Conservation (phyloP, 2,113 vertebrate species). For the Gymnobelideus leadbeateri region DNA sequence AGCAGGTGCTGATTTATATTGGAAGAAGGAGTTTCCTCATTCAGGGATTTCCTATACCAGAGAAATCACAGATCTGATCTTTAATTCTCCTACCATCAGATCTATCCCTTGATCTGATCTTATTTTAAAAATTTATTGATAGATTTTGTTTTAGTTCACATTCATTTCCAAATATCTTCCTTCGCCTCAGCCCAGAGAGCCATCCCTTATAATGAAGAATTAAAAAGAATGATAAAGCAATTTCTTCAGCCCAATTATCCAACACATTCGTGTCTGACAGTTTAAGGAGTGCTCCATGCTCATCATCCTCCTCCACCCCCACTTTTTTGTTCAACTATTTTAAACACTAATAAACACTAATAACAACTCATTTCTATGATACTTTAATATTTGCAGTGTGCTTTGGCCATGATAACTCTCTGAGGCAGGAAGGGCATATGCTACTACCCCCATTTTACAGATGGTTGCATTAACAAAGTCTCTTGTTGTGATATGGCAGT, state of each 20-base stretch:
- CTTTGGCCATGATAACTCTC: background rate
- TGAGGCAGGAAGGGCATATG: background rate
- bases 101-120: background rate
- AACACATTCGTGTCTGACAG: background rate
- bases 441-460: background rate
- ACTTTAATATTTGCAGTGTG: background rate
- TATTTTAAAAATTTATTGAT: background rate
- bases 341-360: background rate
- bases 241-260: background rate
- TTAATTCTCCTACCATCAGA: background rate
- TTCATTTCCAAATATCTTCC: background rate
- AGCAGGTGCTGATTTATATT: background rate
- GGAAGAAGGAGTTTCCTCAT: background rate
- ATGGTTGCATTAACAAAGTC: background rate
- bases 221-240: background rate
- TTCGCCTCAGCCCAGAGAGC: background rate
- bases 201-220: background rate
- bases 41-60: background rate
- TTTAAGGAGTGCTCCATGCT: background rate
- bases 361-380: background rate
- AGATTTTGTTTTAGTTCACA: background rate
- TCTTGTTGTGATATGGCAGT: background rate
- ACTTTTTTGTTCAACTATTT: background rate
- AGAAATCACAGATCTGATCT: background rate
- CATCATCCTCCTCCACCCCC: background rate